Evolutionary conservation across 2,888 invertebrate genomes (phyloP), one percentile per base, ranked within the genome.

Genomic region (Drosophila kanekoi): DNA sequence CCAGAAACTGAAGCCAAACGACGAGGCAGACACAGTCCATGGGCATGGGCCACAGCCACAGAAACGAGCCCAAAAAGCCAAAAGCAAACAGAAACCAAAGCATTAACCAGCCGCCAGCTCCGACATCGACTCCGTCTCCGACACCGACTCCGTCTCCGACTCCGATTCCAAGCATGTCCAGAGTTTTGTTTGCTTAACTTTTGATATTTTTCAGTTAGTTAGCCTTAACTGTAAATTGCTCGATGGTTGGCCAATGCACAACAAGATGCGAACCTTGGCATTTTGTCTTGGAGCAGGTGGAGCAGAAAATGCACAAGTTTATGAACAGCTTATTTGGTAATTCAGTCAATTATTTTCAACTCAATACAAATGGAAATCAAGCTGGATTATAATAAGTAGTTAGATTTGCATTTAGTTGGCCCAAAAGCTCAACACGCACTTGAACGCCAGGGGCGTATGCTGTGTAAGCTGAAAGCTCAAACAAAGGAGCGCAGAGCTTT

Each of bases 161-260:
- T 43, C 18, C 44, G 51, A 49, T 33, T 61, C 49, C 57, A 23
- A 23, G 6, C 23, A 57, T 48, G 71, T 73, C 79, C 79, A 47
- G 62, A 58, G 58, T 75, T 75, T 69, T 81, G 85, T 80, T 82
- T 82, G 73, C 52, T 69, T 83, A 82, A 86, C 83, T 83, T 82
- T 82, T 82, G 86, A 86, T 82, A 86, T 81, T 81, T 77, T 76
- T 73, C 73, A 77, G 69, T 72, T 72, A 66, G 66, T 66, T 71
- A 48, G 65, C 62, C 66, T 61, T 60, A 69, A 64, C 72, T 66
- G 68, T 67, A 47, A 65, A 71, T 77, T 62, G 47, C 72, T 51
- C 58, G 61, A 28, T 23, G 38, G 54, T 75, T 72, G 72, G 54
- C 72, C 73, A 76, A 77, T 53, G 61, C 32, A 16, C 37, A 40